phyloP scores from a whole-genome alignment of 2,888 invertebrate species.

The Rhaphigaster nebulosa region DNA sequence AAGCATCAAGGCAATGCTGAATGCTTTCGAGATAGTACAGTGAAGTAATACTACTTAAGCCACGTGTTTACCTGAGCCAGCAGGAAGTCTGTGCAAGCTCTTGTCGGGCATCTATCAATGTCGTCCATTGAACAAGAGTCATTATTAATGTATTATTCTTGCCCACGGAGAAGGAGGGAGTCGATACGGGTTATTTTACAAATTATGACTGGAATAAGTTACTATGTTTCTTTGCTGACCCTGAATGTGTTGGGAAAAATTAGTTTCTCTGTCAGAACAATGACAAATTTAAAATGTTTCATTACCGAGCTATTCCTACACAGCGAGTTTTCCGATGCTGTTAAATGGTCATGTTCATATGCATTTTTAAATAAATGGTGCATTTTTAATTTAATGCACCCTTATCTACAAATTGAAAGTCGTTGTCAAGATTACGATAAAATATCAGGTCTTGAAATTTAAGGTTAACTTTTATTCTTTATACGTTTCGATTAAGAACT shows the following conservation, averaged over 20 bases:
- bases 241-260: neutral
- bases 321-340: neutral
- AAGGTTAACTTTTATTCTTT: no score
- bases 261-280: neutral
- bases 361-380: neutral
- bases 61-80: neutral
- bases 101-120: constrained; percentile 35
- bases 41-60: neutral
- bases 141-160: constrained; percentile 20
- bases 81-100: constrained; percentile 6
- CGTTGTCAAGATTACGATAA: no score
- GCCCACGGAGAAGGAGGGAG: neutral
- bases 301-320: neutral
- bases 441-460: no score
- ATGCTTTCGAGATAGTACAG: no score
- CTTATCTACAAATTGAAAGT: no score
- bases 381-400: neutral
- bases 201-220: constrained; percentile 27
- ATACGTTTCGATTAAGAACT: no score
- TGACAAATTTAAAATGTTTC: neutral
- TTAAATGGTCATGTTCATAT: neutral
- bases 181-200: neutral
- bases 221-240: neutral
- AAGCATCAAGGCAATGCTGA: no score
- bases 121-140: constrained; percentile 10